Conservation (phyloP, 1,140 invertebrate species). For the Drosophila sp. region DNA sequence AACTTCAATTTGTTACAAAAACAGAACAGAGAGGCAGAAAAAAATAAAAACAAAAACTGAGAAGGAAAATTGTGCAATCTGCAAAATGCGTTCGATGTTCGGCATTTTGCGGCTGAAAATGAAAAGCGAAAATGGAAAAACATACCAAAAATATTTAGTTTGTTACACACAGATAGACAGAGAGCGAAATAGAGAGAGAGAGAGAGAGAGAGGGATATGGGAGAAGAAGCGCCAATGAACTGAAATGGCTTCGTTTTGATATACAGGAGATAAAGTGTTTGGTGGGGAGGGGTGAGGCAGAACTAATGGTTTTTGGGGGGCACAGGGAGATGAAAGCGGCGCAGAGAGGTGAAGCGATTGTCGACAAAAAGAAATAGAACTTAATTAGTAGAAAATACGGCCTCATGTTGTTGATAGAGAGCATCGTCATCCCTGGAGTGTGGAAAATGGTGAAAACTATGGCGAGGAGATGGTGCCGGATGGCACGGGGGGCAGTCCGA, state of each 20-base stretch:
- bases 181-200: neutral
- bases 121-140: slow-evolving; percentile 38
- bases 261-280: slow-evolving; percentile 14
- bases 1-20: slow-evolving; percentile 71
- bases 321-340: neutral
- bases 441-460: neutral
- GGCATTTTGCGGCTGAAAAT: slow-evolving; percentile 5
- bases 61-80: slow-evolving; percentile 72
- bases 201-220: neutral
- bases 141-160: slow-evolving; percentile 36
- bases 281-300: neutral
- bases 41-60: slow-evolving; percentile 38
- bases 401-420: slow-evolving; percentile 35
- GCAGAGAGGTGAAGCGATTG: slow-evolving; percentile 19
- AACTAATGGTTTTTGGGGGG: neutral
- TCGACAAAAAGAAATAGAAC: slow-evolving; percentile 59
- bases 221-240: slow-evolving; percentile 64
- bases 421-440: slow-evolving; percentile 3
- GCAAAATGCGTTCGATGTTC: slow-evolving; percentile 61
- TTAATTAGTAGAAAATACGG: slow-evolving; percentile 65
- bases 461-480: slow-evolving; percentile 20
- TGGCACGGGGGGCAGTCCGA: slow-evolving; percentile 19
- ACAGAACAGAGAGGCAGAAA: slow-evolving; percentile 42
- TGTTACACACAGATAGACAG: slow-evolving; percentile 15
- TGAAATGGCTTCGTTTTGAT: slow-evolving; percentile 65